phyloP scores from a whole-genome alignment of 1,140 invertebrate species.

The Cryptotermes secundus region DNA sequence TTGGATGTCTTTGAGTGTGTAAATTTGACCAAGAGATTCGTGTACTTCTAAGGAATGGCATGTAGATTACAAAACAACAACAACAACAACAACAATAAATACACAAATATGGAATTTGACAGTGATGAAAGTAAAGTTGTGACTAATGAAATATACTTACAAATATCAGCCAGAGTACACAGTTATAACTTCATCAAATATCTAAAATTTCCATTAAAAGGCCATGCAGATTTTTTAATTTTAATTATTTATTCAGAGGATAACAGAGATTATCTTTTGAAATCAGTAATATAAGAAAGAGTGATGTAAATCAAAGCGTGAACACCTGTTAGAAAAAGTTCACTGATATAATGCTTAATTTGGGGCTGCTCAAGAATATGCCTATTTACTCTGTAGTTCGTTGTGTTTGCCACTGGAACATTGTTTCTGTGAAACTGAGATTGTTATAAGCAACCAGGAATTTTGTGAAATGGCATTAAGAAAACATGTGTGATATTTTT shows the following conservation, averaged over 20 bases:
- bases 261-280: too few species aligned
- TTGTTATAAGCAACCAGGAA: neutral
- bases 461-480: neutral
- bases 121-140: neutral
- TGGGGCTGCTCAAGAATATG: too few species aligned
- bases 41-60: neutral
- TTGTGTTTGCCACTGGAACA: neutral
- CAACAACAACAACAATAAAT: neutral
- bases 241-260: too few species aligned
- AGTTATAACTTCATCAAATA: too few species aligned
- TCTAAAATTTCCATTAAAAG: too few species aligned
- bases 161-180: too few species aligned
- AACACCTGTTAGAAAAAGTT: too few species aligned
- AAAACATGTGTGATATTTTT: constrained; percentile 6
- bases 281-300: too few species aligned
- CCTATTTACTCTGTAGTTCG: neutral
- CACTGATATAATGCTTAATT: too few species aligned
- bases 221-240: too few species aligned
- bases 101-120: neutral
- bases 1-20: neutral
- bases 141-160: too few species aligned
- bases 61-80: neutral
- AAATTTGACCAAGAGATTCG: neutral
- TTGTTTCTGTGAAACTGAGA: neutral
- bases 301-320: too few species aligned